A percentile compares a stretch with the other conserved stretches of the same genome.
Conservation (phyloP, 2,888 invertebrate species). For the Trachelus iudaicus region DNA sequence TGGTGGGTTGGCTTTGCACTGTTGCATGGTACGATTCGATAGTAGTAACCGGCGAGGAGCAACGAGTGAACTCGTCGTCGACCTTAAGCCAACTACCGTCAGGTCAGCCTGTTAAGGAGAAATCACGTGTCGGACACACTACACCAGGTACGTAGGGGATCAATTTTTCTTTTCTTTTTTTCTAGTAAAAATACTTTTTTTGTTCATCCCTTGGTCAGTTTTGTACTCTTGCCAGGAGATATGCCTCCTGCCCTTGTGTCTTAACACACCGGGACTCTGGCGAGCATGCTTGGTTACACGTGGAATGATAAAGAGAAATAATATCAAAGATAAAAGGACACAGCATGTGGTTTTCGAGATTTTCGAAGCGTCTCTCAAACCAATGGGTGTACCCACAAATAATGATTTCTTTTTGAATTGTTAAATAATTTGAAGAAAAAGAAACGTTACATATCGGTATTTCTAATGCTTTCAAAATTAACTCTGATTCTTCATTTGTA, state of each 20-base stretch:
- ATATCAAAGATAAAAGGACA: neutral
- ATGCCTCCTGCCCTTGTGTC: neutral
- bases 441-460: neutral
- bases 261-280: neutral
- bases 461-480: neutral
- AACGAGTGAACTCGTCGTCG: slow-evolving; percentile 60
- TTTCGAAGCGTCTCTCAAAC: neutral
- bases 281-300: neutral
- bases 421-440: neutral
- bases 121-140: slow-evolving; percentile 65
- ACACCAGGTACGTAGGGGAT: slow-evolving; percentile 57
- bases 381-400: neutral
- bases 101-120: slow-evolving; percentile 71
- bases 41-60: slow-evolving; percentile 64
- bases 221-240: neutral
- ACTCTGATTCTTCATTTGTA: neutral
- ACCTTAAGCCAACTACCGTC: slow-evolving; percentile 68
- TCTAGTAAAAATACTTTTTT: neutral
- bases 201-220: neutral
- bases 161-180: neutral
- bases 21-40: slow-evolving; percentile 66
- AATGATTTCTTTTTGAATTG: neutral
- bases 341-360: neutral
- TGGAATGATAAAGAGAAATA: neutral
- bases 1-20: slow-evolving; percentile 65